These are phyloP conservation scores for Disparrhopalites patrizii DNA, from an alignment of 2,888 invertebrate species.

Conservation along the genomic window DNA sequence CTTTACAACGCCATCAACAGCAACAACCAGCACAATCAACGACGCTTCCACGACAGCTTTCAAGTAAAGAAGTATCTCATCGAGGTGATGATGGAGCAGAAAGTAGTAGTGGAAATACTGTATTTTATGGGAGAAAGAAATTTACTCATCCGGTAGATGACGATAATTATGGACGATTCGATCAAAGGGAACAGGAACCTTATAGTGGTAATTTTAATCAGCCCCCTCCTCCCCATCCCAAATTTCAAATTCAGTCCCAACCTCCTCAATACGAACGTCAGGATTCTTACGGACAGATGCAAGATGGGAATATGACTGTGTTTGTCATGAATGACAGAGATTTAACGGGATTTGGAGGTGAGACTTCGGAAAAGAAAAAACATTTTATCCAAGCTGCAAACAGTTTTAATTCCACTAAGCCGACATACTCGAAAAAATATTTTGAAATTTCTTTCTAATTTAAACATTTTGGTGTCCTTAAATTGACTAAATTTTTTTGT, in stretches of 20 bases:
- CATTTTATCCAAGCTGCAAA: too few relatives aligned
- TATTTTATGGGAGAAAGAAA: slow-evolving; percentile 46
- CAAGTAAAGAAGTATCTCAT: slow-evolving; percentile 14
- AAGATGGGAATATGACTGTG: slow-evolving; percentile 44
- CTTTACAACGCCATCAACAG: neutral
- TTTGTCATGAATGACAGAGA: slow-evolving; percentile 41
- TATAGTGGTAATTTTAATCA: slow-evolving; percentile 27
- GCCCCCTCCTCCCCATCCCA: slow-evolving; percentile 11
- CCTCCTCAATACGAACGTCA: neutral
- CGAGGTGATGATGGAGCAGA: slow-evolving; percentile 26
- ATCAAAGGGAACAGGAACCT: slow-evolving; percentile 20
- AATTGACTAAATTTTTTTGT: neutral
- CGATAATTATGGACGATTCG: slow-evolving; percentile 28
- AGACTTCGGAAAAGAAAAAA: neutral
- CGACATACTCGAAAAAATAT: too few relatives aligned
- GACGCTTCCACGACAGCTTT: slow-evolving; percentile 5
- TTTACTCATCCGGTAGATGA: slow-evolving; percentile 35
- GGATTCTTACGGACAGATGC: slow-evolving; percentile 5
- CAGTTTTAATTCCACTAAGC: too few relatives aligned
- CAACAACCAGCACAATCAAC: neutral
- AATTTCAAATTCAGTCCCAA: slow-evolving; percentile 31
- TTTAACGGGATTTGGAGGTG: slow-evolving; percentile 31
- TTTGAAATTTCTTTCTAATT: too few relatives aligned
- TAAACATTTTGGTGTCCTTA: too few relatives aligned
- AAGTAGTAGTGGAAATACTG: slow-evolving; percentile 21